phyloP scores from a whole-genome alignment of 2,113 vertebrate genomes.

The Baryphthengus martii region DNA sequence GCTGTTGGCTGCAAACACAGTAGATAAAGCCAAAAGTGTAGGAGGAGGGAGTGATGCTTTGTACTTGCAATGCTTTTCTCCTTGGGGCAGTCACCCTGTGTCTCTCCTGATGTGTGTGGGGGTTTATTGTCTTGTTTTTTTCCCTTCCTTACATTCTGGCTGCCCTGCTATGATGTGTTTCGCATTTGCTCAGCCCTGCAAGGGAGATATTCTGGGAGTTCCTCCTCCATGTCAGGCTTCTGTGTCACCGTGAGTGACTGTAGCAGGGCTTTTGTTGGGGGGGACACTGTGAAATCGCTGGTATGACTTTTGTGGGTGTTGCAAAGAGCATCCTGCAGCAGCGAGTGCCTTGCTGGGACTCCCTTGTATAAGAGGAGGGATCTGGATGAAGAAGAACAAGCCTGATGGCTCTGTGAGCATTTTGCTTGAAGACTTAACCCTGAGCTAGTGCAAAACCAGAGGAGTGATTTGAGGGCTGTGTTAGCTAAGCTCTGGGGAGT shows the following conservation, averaged over 20 bases:
- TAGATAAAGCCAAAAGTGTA: not conserved
- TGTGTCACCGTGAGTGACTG: not conserved
- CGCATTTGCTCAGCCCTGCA: too few relatives aligned
- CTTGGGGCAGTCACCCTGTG: not conserved
- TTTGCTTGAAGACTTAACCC: not conserved
- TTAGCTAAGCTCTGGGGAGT: not conserved
- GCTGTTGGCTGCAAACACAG: not conserved
- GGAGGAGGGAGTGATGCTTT: not conserved
- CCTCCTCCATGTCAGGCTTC: not conserved
- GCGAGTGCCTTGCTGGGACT: not conserved
- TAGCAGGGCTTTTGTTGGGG: not conserved
- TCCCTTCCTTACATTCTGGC: too few relatives aligned
- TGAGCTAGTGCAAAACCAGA: not conserved
- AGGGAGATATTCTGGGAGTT: too few relatives aligned
- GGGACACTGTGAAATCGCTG: too few relatives aligned
- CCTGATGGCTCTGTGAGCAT: not conserved
- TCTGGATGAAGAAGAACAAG: not conserved
- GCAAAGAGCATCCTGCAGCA: not conserved
- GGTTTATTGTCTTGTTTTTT: too few relatives aligned
- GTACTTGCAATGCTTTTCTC: not conserved
- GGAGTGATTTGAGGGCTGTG: not conserved
- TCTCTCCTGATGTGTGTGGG: too few relatives aligned
- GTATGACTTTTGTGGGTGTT: too few relatives aligned
- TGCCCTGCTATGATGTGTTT: too few relatives aligned
- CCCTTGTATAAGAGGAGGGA: not conserved